These are phyloP conservation scores for Apotomis betuletana DNA, from an alignment of 2,888 invertebrate species.

Conservation along the genomic window DNA sequence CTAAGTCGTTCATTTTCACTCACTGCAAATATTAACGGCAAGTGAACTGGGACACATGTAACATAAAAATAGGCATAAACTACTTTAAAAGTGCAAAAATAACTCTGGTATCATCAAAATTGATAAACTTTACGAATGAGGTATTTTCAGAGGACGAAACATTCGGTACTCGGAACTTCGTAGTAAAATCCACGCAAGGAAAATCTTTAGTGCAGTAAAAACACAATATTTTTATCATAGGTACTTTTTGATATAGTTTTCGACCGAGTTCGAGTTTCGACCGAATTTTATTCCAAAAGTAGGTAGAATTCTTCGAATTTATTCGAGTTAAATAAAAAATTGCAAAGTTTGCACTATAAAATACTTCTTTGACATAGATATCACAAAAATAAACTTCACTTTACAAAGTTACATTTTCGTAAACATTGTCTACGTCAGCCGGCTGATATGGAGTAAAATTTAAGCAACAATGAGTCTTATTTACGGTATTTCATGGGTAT, in stretches of 20 bases:
- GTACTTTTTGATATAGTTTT: no score
- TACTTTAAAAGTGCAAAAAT: constrained; percentile 47
- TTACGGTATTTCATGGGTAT: not conserved
- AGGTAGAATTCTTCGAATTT: not conserved
- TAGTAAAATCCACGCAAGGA: not conserved
- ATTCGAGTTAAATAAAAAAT: not conserved
- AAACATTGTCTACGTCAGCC: not conserved
- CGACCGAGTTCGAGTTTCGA: not conserved
- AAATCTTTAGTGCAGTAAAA: not conserved
- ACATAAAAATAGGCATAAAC: constrained; percentile 45
- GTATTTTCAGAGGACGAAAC: constrained; percentile 19
- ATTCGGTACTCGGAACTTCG: no score
- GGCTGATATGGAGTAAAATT: constrained; percentile 6
- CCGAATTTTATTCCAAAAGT: not conserved
- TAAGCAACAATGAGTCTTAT: constrained; percentile 16
- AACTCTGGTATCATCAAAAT: constrained; percentile 46
- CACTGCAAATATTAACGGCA: not conserved
- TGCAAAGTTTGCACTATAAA: constrained; percentile 18
- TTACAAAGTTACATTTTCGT: constrained; percentile 30
- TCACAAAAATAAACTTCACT: constrained; percentile 32
- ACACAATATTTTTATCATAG: not conserved
- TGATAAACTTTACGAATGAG: constrained; percentile 33
- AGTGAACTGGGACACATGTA: constrained; percentile 24
- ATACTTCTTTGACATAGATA: constrained; percentile 25
- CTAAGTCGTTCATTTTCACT: constrained; percentile 74